Percentiles rank a stretch among this genome's conserved stretches.
Evolutionary conservation across 2,888 invertebrate species (phyloP).

Genomic region (Deladenus siricidicola): DNA sequence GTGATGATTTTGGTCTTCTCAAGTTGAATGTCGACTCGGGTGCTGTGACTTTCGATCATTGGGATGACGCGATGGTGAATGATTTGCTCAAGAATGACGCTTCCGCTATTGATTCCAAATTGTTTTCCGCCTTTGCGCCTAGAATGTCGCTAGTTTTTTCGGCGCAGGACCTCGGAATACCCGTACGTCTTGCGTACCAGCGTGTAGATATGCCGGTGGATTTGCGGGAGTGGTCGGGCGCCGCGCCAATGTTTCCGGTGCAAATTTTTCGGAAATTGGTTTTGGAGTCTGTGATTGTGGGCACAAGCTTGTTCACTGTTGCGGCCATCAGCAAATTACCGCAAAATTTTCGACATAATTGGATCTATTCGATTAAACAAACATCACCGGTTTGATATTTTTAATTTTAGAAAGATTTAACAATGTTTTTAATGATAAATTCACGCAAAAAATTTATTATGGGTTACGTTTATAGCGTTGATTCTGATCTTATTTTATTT

Average conservation of each 20-base stretch:
- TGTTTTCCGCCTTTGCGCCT: background rate
- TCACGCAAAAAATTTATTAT: too few relatives aligned
- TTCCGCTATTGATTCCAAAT: too few relatives aligned
- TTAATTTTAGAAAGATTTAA: too few relatives aligned
- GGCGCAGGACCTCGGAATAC: constrained; percentile 22
- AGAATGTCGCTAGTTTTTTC: background rate
- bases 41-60: constrained; percentile 22
- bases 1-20: constrained; percentile 27
- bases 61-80: constrained; percentile 19
- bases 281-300: constrained; percentile 11
- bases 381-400: too few relatives aligned
- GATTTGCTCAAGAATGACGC: background rate
- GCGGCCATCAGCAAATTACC: constrained; percentile 8
- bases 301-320: constrained; percentile 13
- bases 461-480: background rate
- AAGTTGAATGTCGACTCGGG: constrained; percentile 17
- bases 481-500: background rate
- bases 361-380: constrained; percentile 21
- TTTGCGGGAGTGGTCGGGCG: constrained; percentile 19
- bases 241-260: constrained; percentile 25
- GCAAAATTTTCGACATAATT: constrained; percentile 1
- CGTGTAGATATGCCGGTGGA: constrained; percentile 13
- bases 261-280: constrained; percentile 24
- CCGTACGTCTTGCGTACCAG: constrained; percentile 11
- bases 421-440: too few relatives aligned